These are phyloP conservation scores for Microhierax caerulescens DNA, from an alignment of 2,797 vertebrate species.

Conservation along the genomic window DNA sequence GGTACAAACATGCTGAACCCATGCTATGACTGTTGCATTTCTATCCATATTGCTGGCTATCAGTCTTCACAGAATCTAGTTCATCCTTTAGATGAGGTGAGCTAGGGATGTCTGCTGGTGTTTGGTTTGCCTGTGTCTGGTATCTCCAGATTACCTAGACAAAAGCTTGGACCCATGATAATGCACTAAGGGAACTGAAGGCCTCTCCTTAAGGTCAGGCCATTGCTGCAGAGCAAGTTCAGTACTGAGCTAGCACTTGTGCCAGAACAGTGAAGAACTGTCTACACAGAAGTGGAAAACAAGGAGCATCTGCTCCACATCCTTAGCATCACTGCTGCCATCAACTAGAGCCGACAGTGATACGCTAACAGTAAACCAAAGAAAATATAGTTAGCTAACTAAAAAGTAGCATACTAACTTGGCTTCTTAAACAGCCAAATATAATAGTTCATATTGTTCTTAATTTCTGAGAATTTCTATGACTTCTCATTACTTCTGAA, in stretches of 20 bases:
- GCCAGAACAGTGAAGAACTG: background rate
- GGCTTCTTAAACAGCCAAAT: background rate
- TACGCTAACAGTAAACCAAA: background rate
- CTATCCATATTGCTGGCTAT: background rate
- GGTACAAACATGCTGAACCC: background rate
- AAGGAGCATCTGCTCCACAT: background rate
- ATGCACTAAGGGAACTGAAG: background rate
- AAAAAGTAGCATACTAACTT: background rate
- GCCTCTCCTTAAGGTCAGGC: background rate
- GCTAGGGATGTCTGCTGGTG: background rate
- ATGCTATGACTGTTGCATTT: background rate
- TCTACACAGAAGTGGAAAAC: background rate
- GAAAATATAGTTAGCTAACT: background rate
- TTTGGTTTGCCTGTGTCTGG: background rate
- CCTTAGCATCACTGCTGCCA: background rate
- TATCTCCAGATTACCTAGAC: background rate
- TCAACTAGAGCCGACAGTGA: background rate
- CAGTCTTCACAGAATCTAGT: background rate
- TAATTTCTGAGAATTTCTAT: background rate
- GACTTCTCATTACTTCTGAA: background rate
- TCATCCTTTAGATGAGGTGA: background rate
- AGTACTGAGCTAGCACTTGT: background rate
- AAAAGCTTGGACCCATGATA: background rate
- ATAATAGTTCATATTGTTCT: background rate
- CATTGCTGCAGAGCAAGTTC: background rate